phyloP scores from a whole-genome alignment of 1,140 invertebrate genomes.

The Trypoxylus dichotomus region DNA sequence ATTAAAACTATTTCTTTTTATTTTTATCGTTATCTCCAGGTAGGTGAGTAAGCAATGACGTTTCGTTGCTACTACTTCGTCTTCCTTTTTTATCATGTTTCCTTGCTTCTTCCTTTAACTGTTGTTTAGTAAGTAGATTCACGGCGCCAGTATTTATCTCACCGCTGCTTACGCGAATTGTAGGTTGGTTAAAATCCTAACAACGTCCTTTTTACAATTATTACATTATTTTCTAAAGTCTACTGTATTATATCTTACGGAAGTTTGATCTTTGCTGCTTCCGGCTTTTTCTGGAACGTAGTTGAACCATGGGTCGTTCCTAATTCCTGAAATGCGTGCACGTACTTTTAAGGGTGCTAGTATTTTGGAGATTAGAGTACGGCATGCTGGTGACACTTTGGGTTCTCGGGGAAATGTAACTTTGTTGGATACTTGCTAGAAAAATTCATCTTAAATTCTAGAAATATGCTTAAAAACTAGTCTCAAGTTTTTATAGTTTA shows the following conservation, averaged over 20 bases:
- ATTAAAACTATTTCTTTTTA: slow-evolving; percentile 20
- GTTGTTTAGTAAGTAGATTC: slow-evolving; percentile 44
- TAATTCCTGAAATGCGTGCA: slow-evolving; percentile 63
- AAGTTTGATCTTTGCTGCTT: slow-evolving; percentile 39
- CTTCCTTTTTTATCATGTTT: slow-evolving; percentile 34
- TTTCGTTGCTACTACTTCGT: slow-evolving; percentile 43
- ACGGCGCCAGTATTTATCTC: slow-evolving; percentile 34
- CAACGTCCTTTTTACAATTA: slow-evolving; percentile 35
- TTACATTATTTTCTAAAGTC: slow-evolving; percentile 34
- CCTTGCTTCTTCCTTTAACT: slow-evolving; percentile 41
- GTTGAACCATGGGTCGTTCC: slow-evolving; percentile 63
- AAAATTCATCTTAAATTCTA: slow-evolving; percentile 32
- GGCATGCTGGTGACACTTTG: slow-evolving; percentile 64
- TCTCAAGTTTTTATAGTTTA: too few species aligned
- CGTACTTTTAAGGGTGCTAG: slow-evolving; percentile 66
- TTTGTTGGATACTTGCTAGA: slow-evolving; percentile 71
- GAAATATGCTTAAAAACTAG: background rate
- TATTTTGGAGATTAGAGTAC: slow-evolving; percentile 68
- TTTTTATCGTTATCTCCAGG: slow-evolving; percentile 31
- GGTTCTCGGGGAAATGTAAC: slow-evolving; percentile 70
- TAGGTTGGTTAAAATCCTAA: slow-evolving; percentile 25
- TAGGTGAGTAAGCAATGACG: slow-evolving; percentile 32
- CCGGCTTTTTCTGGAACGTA: slow-evolving; percentile 39
- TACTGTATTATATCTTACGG: slow-evolving; percentile 32
- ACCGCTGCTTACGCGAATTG: slow-evolving; percentile 31